A percentile compares a stretch with the other conserved stretches of the same genome.
phyloP scores from a whole-genome alignment of 2,113 vertebrate genomes.

The Mirounga angustirostris region DNA sequence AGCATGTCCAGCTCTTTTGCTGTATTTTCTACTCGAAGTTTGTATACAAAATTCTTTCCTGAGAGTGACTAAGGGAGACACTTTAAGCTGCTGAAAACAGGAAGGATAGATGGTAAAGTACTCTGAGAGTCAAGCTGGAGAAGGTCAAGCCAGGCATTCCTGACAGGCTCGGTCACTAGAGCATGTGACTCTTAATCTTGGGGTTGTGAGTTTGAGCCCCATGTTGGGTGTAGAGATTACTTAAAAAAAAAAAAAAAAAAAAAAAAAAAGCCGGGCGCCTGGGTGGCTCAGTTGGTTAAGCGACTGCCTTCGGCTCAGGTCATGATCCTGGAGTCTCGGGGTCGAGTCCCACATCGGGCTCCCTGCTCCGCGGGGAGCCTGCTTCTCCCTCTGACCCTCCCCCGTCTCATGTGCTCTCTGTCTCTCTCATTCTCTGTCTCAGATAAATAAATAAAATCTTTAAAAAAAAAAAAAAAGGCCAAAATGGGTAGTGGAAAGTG shows the following conservation, averaged over 20 bases:
- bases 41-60: background rate
- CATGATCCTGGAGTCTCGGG: too few species aligned
- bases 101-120: background rate
- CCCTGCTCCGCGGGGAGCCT: too few species aligned
- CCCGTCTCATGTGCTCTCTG: too few species aligned
- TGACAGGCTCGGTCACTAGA: background rate
- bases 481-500: background rate
- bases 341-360: too few species aligned
- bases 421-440: too few species aligned
- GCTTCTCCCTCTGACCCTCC: too few species aligned
- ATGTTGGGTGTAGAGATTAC: background rate
- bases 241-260: background rate
- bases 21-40: background rate
- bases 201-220: background rate
- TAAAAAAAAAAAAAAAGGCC: too few species aligned
- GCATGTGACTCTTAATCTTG: background rate
- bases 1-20: background rate
- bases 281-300: too few species aligned
- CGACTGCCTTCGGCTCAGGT: too few species aligned
- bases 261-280: background rate
- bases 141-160: background rate
- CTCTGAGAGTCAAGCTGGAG: background rate
- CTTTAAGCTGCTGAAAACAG: background rate
- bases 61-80: background rate
- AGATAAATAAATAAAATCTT: too few species aligned